Base-by-base conservation (phyloP, 2,797 vertebrate species). In the Characodon lateralis region DNA sequence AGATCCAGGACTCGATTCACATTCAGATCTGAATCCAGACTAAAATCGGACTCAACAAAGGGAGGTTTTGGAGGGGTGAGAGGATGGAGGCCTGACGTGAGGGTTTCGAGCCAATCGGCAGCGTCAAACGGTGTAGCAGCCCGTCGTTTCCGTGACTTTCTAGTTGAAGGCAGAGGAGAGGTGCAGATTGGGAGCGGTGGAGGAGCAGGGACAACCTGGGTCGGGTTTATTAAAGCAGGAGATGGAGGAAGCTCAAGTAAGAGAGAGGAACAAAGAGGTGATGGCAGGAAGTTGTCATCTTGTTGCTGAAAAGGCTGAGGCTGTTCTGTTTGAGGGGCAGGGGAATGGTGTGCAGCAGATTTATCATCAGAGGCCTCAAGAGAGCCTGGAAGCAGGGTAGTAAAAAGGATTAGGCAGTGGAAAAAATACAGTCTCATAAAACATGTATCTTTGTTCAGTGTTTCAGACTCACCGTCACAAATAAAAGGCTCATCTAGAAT, bases 101-200 rank as follows among this genome's bases (percentile, higher is more conserved):
- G 93, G 9, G 95, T 95, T 83, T 97, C 97, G 20, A 98, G 94
- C 97, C 97, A 97, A 83, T 97, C 97, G 0, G 95, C 96, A 0
- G 97, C 95, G 6, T 97, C 97, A 24, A 96, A 96, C 18, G 89
- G 71, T 4, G 92, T 85, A 5, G 90, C 87, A 28, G 93, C 94
- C 35, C 93, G 92, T 18, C 96, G 93, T 71, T 95, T 96, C 71
- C 95, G 93, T 10, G 94, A 95, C 79, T 87, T 90, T 39, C 87
- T 81, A 1, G 73, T 82, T 41, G 94, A 92, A 0, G 93, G 92
- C 53, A 82, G 74, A 73, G 96, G 96, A 78, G 95, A 96, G 71
- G 95, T 94, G 80, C 96, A 97, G 90, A 96, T 92, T 24, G 58
- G 78, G 20, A 82, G 94, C 39, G 81, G 95, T 71, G 77, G 93